phyloP scores from a whole-genome alignment of 1,140 invertebrate genomes.

The Oryzaephilus surinamensis region DNA sequence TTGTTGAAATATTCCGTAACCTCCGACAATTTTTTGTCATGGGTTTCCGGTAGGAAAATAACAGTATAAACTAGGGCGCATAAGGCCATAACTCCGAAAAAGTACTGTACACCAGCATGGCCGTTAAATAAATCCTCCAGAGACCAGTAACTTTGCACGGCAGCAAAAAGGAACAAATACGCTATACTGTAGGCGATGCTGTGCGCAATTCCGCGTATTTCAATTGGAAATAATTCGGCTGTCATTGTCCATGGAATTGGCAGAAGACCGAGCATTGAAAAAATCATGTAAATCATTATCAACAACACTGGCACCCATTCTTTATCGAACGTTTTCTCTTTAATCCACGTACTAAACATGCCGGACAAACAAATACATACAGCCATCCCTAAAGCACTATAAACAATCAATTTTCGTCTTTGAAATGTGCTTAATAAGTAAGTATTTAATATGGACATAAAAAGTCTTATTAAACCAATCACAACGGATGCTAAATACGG shows the following conservation, averaged over 20 bases:
- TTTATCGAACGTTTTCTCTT: constrained; percentile 20
- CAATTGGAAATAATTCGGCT: constrained; percentile 48
- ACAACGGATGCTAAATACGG: constrained; percentile 46
- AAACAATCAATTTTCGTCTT: constrained; percentile 41
- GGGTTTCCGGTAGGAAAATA: constrained; percentile 58
- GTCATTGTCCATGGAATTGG: constrained; percentile 55
- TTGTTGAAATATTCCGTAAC: constrained; percentile 49
- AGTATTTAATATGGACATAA: constrained; percentile 46
- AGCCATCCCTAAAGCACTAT: constrained; percentile 42
- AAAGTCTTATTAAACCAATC: constrained; percentile 51
- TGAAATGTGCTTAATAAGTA: constrained; percentile 41
- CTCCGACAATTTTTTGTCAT: constrained; percentile 52
- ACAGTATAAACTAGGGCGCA: constrained; percentile 45
- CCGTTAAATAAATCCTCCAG: constrained; percentile 23
- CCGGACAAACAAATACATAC: constrained; percentile 43
- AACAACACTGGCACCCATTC: constrained; percentile 20
- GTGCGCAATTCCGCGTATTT: constrained; percentile 43
- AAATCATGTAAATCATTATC: constrained; percentile 35
- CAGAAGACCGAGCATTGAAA: constrained; percentile 47
- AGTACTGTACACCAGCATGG: constrained; percentile 32
- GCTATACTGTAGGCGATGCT: constrained; percentile 39
- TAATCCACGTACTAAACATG: constrained; percentile 38
- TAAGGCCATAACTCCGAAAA: constrained; percentile 53
- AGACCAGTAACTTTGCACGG: constrained; percentile 40
- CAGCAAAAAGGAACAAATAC: constrained; percentile 44